Evolutionary conservation across 2,113 vertebrate species (phyloP), one percentile per base, ranked within the genome.

Genomic region (Marmota flaviventris): DNA sequence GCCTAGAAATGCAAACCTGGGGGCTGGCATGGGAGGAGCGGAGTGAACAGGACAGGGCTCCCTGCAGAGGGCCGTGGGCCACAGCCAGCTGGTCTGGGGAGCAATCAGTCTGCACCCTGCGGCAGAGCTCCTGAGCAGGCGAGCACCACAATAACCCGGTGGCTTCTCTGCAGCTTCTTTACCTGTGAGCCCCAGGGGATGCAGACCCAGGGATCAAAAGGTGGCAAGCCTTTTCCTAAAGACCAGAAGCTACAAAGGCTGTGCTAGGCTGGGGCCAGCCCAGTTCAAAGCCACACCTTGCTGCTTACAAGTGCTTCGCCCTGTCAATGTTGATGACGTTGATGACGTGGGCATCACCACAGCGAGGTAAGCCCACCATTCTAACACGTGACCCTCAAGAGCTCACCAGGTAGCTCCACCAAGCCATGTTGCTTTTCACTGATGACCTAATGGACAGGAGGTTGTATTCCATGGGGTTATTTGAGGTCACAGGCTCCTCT

Each of bases 1-100:
- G 91, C 94, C 95, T 11, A 39, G 89, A 96, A 97, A 96, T 91
- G 95, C 97, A 95, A 93, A 91, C 93, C 95, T 81, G 32, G 94
- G 39, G 79, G 53, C 53, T 77, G 61, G 83, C 24, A 69, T 67
- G 8, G 81, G 39, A 81, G 34, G 13, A 39, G 10, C 81, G 29
- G 34, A 24, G 42, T 42, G 34, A 65, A 24, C 27, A 39, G 37
- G 63, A 95, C 56, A 34, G 29, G 58, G 14, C 27, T 73, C 18
- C 76, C 53, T 67, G 63, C 12, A 70, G 34, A 70, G 56, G 56
- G n/a, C 72, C 8, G 0, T 56, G 32, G 48, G 32, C 42, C 58
- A 65, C 13, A 22, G 17, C 17, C 87, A 78, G 48, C 61, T n/a
- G 18, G 27, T 69, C 78, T 72, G 27, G 29, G 18, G 42, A 53